Evolutionary conservation across 2,113 vertebrate species (phyloP).

Genomic region (Oncorhynchus masou): DNA sequence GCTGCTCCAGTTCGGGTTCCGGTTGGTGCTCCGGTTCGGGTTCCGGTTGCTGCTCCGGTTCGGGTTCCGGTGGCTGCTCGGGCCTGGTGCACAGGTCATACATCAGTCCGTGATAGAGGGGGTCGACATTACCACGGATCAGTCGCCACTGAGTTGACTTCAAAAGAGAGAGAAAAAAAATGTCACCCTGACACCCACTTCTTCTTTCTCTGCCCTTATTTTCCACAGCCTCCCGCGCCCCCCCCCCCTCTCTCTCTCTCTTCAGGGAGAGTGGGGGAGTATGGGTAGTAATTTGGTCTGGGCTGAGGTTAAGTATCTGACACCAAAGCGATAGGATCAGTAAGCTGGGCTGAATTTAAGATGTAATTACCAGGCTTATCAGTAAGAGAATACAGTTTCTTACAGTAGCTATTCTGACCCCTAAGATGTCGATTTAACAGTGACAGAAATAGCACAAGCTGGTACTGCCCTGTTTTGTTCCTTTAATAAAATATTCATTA

Average conservation of each 20-base stretch:
- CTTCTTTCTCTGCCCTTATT: neutral
- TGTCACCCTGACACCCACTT: neutral
- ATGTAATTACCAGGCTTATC: slow-evolving; percentile 22
- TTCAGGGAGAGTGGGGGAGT: neutral
- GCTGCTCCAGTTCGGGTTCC: slow-evolving; percentile 49
- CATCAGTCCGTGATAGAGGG: slow-evolving; percentile 55
- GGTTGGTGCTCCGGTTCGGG: slow-evolving; percentile 43
- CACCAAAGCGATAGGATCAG: slow-evolving; percentile 22
- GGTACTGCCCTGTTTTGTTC: neutral
- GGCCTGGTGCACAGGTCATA: slow-evolving; percentile 71
- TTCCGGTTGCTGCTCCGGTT: slow-evolving; percentile 51
- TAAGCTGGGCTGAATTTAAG: neutral
- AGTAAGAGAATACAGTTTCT: neutral
- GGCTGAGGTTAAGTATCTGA: slow-evolving; percentile 27
- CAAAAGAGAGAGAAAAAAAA: neutral
- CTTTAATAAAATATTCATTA: neutral
- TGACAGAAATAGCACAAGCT: neutral
- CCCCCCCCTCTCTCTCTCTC: neutral
- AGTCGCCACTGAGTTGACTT: slow-evolving; percentile 26
- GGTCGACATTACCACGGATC: slow-evolving; percentile 16
- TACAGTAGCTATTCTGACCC: neutral
- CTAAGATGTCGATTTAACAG: slow-evolving; percentile 1
- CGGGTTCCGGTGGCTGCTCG: slow-evolving; percentile 45
- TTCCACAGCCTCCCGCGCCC: no score
- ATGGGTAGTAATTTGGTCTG: neutral